Evolutionary conservation across 2,888 invertebrate species (phyloP).

Genomic region (Archips crataeganus): DNA sequence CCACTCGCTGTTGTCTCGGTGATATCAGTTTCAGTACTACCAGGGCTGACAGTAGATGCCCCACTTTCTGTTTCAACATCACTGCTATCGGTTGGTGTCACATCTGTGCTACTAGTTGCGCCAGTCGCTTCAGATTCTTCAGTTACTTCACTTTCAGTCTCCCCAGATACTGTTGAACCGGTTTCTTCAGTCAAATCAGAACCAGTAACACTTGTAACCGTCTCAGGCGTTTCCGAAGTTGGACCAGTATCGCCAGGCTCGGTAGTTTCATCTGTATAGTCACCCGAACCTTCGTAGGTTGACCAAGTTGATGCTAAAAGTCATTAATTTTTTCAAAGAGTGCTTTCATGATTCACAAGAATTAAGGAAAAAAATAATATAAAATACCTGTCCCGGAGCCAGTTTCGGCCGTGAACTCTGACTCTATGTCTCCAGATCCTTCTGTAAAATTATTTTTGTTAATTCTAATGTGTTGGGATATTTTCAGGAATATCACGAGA

Average conservation of each 20-base stretch:
- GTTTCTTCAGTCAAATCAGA: slow-evolving; percentile 25
- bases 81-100: neutral
- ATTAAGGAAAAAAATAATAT: no score
- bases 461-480: neutral
- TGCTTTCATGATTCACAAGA: no score
- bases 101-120: slow-evolving; percentile 4
- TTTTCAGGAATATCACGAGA: neutral
- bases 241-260: slow-evolving; percentile 1
- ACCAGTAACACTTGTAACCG: neutral
- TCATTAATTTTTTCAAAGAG: neutral
- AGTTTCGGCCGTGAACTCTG: slow-evolving; percentile 50
- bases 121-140: slow-evolving; percentile 18
- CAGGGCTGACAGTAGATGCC: neutral
- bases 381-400: slow-evolving; percentile 55
- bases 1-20: slow-evolving; percentile 14
- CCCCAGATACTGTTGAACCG: slow-evolving; percentile 23
- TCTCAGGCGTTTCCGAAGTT: slow-evolving; percentile 9
- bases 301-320: neutral
- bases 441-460: slow-evolving; percentile 2
- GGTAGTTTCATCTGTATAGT: slow-evolving; percentile 24
- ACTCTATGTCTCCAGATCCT: slow-evolving; percentile 45
- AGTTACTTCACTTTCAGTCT: slow-evolving; percentile 10
- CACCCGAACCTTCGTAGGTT: slow-evolving; percentile 17
- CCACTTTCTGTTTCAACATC: neutral
- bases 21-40: neutral